These are phyloP conservation scores for Laothoe populi DNA, from an alignment of 2,888 invertebrate genomes.

Conservation along the genomic window DNA sequence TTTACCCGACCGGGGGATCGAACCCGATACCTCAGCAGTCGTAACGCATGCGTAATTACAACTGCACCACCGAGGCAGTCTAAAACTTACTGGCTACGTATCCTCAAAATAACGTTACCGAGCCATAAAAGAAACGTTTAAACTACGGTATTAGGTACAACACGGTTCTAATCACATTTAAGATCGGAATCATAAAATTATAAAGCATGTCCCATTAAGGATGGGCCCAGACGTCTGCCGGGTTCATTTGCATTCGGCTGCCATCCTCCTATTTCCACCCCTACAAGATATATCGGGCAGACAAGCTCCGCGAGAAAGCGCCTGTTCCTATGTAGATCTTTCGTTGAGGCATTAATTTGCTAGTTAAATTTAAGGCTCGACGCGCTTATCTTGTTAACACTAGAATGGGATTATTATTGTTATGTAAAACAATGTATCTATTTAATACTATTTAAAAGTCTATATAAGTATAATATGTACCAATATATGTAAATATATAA, in stretches of 20 bases:
- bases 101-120: not conserved
- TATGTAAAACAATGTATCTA: too few species aligned
- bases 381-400: constrained; percentile 6
- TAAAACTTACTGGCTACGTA: too few species aligned
- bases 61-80: too few species aligned
- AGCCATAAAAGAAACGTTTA: not conserved
- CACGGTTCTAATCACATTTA: constrained; percentile 1
- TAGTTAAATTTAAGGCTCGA: constrained; percentile 4
- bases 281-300: constrained; percentile 15
- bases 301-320: not conserved
- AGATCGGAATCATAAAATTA: constrained; percentile 19
- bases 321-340: constrained; percentile 6
- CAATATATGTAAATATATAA: too few species aligned
- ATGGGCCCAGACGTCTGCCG: constrained; percentile 8
- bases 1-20: too few species aligned
- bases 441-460: too few species aligned
- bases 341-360: constrained; percentile 16
- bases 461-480: too few species aligned
- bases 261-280: not conserved
- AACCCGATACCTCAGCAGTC: too few species aligned
- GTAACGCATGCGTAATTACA: too few species aligned
- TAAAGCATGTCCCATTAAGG: constrained; percentile 2
- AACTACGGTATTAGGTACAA: not conserved
- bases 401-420: not conserved
- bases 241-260: constrained; percentile 21